phyloP scores from a whole-genome alignment of 2,797 vertebrate genomes.

The Darevskia nairensis region DNA sequence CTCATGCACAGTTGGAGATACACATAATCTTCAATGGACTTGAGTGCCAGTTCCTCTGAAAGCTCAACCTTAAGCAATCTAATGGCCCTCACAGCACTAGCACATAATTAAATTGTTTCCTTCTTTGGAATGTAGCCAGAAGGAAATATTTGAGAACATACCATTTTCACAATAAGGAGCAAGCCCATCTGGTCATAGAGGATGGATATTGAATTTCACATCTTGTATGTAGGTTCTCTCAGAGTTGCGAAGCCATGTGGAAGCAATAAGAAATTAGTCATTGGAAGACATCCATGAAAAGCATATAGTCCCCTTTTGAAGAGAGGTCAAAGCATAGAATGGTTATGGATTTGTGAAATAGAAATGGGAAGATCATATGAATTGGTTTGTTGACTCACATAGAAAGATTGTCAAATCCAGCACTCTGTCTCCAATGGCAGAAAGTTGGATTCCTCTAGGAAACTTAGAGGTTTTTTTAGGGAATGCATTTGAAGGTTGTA shows the following conservation, averaged over 20 bases:
- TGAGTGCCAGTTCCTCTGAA: constrained; percentile 21
- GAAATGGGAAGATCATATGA: not conserved
- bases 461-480: not conserved
- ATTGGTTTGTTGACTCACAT: not conserved
- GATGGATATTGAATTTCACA: constrained; percentile 46
- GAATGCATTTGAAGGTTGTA: not conserved
- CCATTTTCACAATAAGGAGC: constrained; percentile 27
- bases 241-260: constrained; percentile 51
- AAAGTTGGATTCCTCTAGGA: not conserved
- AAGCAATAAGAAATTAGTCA: constrained; percentile 53
- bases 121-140: constrained; percentile 51
- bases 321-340: constrained; percentile 18
- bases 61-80: constrained; percentile 54
- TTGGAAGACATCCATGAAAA: constrained; percentile 39
- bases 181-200: constrained; percentile 32
- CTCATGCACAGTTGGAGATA: constrained; percentile 50
- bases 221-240: not conserved
- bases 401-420: not conserved
- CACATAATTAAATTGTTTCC: constrained; percentile 66
- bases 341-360: not conserved
- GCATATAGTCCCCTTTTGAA: constrained; percentile 9
- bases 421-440: not conserved
- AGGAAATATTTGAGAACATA: constrained; percentile 35
- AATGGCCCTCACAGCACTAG: constrained; percentile 52
- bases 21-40: constrained; percentile 41